Evolutionary conservation across 2,888 invertebrate genomes (phyloP).

Genomic region (Lissonota sp.): DNA sequence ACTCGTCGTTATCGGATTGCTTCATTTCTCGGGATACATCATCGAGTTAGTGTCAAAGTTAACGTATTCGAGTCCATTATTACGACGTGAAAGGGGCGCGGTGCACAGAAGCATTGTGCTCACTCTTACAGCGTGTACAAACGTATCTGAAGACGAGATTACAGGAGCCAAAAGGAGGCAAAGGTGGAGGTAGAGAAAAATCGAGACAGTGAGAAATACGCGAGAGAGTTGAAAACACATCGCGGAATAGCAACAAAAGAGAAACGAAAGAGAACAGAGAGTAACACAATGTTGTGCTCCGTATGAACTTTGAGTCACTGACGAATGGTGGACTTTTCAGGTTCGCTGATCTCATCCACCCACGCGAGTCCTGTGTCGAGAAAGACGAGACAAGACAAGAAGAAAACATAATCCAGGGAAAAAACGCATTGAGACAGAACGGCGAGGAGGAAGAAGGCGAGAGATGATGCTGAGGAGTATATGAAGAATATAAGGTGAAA

Average conservation of each 20-base stretch:
- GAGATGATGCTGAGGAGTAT: background rate
- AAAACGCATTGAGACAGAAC: constrained; percentile 50
- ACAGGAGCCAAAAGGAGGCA: constrained; percentile 41
- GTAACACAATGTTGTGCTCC: background rate
- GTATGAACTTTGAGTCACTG: constrained; percentile 42
- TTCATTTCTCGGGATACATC: constrained; percentile 44
- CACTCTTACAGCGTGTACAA: background rate
- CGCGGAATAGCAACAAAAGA: background rate
- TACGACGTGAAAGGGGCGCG: background rate
- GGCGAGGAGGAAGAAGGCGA: constrained; percentile 20
- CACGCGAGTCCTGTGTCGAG: constrained; percentile 63
- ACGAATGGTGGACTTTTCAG: constrained; percentile 57
- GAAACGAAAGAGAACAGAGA: background rate
- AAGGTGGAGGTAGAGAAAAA: constrained; percentile 1
- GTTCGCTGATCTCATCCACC: constrained; percentile 38
- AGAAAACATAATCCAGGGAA: constrained; percentile 33
- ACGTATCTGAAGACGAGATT: constrained; percentile 30
- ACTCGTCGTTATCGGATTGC: constrained; percentile 36
- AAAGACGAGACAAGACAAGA: constrained; percentile 23
- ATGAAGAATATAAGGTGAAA: constrained; percentile 8
- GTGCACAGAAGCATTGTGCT: background rate
- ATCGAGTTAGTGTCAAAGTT: constrained; percentile 45
- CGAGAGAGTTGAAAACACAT: constrained; percentile 1
- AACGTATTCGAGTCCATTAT: constrained; percentile 50
- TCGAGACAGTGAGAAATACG: constrained; percentile 43